phyloP scores from a whole-genome alignment of 1,140 invertebrate genomes.

The Hormaphis cornu region DNA sequence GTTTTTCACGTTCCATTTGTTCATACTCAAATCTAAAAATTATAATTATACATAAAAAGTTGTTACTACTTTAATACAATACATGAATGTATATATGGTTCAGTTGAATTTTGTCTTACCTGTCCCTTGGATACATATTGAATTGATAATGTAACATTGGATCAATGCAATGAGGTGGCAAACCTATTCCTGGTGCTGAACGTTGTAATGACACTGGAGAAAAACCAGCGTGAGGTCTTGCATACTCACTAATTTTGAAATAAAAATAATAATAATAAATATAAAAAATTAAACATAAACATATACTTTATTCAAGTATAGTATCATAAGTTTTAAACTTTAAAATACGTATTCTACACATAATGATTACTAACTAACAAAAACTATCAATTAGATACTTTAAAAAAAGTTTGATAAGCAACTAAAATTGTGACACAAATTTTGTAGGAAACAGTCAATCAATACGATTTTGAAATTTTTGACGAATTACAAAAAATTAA shows the following conservation, averaged over 20 bases:
- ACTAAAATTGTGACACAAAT: too few species aligned
- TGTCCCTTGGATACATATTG: constrained; percentile 58
- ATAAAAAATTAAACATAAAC: background rate
- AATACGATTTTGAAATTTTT: too few species aligned
- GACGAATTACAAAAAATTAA: too few species aligned
- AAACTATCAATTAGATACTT: too few species aligned
- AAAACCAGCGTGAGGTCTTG: constrained; percentile 78
- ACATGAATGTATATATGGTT: background rate
- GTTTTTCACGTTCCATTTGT: constrained; percentile 69
- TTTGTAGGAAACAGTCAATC: too few species aligned
- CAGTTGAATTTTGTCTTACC: constrained; percentile 41
- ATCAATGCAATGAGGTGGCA: constrained; percentile 61
- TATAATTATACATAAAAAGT: too few species aligned
- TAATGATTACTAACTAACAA: too few species aligned
- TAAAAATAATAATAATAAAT: background rate
- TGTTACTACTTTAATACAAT: too few species aligned
- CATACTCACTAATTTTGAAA: constrained; percentile 56
- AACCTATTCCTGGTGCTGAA: constrained; percentile 40
- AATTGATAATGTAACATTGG: constrained; percentile 66
- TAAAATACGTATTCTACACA: too few species aligned
- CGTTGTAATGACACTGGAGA: constrained; percentile 54
- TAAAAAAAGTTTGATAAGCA: too few species aligned
- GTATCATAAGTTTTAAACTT: background rate
- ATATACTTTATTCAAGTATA: background rate
- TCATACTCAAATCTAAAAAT: constrained; percentile 59